Percentiles rank a stretch among this genome's conserved stretches.
These are phyloP conservation scores for Coregonus suidteri DNA, from an alignment of 2,797 vertebrate species.

Conservation along the genomic window DNA sequence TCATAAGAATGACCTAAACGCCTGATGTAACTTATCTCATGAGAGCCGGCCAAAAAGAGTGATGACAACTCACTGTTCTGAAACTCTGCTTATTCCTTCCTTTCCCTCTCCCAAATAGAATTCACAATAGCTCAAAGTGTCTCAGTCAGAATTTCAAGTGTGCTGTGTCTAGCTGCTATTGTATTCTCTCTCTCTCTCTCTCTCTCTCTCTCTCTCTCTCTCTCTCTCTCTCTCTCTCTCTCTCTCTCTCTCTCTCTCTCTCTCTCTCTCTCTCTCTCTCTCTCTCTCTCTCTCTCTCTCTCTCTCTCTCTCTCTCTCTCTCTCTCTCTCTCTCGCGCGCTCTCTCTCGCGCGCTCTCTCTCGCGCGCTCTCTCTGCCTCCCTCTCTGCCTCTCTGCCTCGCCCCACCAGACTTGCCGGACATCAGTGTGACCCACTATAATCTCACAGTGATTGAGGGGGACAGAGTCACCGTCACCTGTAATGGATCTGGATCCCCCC, in stretches of 20 bases:
- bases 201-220: too few species aligned
- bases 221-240: not conserved
- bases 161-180: not conserved
- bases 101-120: not conserved
- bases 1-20: not conserved
- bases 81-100: not conserved
- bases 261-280: not conserved
- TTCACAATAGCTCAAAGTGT: not conserved
- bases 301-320: not conserved
- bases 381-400: not conserved
- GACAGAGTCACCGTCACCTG: conserved; percentile 86
- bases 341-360: too few species aligned
- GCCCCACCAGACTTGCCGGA: conserved; percentile 84
- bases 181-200: not conserved
- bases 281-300: too few species aligned
- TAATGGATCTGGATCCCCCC: conserved; percentile 87
- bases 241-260: not conserved
- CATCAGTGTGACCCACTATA: conserved; percentile 90
- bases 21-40: not conserved
- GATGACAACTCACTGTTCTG: not conserved
- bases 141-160: not conserved
- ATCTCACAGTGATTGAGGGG: conserved; percentile 89
- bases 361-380: not conserved
- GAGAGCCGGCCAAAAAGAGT: not conserved
- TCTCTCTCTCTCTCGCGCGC: too few species aligned